These are phyloP conservation scores for Illadopsis cleaveri DNA, from an alignment of 2,113 vertebrate species.

Conservation along the genomic window DNA sequence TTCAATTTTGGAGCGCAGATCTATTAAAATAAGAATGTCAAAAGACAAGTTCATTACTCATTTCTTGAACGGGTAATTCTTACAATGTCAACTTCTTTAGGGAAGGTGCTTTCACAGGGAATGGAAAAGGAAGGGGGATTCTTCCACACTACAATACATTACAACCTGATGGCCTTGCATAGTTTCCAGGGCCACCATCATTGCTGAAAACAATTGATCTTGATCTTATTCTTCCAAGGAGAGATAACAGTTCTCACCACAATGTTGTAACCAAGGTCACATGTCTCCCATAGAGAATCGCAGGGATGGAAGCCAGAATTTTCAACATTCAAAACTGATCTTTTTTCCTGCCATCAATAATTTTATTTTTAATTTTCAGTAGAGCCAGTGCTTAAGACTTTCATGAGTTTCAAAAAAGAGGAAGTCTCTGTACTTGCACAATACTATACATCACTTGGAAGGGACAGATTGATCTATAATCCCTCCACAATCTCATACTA, in stretches of 20 bases:
- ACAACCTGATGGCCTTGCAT: background rate
- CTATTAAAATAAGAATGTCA: conserved; percentile 50
- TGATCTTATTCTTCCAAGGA: background rate
- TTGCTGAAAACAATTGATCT: background rate
- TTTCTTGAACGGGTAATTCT: background rate
- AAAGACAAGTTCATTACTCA: background rate
- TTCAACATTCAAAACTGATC: background rate
- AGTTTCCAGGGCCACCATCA: background rate
- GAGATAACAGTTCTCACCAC: background rate
- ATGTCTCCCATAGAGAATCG: accelerated
- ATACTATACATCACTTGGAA: background rate
- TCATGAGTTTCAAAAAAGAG: background rate
- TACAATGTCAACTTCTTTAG: background rate
- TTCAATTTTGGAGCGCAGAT: conserved; percentile 59
- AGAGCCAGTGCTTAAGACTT: background rate
- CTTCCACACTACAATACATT: background rate
- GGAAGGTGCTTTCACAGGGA: background rate
- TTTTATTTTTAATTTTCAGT: background rate
- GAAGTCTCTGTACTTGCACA: background rate
- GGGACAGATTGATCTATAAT: background rate
- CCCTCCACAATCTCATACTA: background rate
- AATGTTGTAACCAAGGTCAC: background rate
- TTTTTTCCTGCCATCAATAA: background rate
- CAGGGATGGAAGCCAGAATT: background rate
- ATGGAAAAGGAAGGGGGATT: background rate